phyloP scores from a whole-genome alignment of 1,140 invertebrate species.

The Meteorus sp. region DNA sequence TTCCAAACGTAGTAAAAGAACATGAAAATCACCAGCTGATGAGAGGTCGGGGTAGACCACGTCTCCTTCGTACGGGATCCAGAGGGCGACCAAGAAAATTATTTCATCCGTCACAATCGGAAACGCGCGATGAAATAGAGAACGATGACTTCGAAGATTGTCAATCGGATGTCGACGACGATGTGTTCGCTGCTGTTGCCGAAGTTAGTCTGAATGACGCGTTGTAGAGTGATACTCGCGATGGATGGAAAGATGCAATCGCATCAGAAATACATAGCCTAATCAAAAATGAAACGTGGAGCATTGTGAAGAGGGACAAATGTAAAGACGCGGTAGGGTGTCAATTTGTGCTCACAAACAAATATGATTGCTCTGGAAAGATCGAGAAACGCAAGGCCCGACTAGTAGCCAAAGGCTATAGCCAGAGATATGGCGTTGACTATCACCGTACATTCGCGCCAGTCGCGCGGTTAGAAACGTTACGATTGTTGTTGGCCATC shows the following conservation, averaged over 20 bases:
- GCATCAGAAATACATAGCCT: slow-evolving; percentile 37
- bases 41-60: slow-evolving; percentile 1
- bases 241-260: slow-evolving; percentile 46
- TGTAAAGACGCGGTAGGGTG: slow-evolving; percentile 34
- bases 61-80: background rate
- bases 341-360: slow-evolving; percentile 44
- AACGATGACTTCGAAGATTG: background rate
- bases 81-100: slow-evolving; percentile 2
- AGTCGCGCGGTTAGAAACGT: slow-evolving; percentile 27
- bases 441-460: slow-evolving; percentile 41
- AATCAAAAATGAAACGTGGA: slow-evolving; percentile 41
- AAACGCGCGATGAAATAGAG: background rate
- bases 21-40: no score
- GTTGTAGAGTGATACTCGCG: slow-evolving; percentile 26
- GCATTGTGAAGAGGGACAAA: slow-evolving; percentile 31
- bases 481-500: slow-evolving; percentile 26
- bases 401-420: slow-evolving; percentile 41
- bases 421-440: slow-evolving; percentile 38
- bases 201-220: slow-evolving; percentile 38
- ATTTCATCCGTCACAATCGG: background rate
- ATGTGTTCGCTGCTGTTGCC: background rate
- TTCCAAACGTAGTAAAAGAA: no score
- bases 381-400: slow-evolving; percentile 38
- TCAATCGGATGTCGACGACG: background rate
- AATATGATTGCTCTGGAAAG: slow-evolving; percentile 30